A percentile compares a stretch with the other conserved stretches of the same genome.
Evolutionary conservation across 2,113 vertebrate species (phyloP).

Genomic region (Scalopus aquaticus): DNA sequence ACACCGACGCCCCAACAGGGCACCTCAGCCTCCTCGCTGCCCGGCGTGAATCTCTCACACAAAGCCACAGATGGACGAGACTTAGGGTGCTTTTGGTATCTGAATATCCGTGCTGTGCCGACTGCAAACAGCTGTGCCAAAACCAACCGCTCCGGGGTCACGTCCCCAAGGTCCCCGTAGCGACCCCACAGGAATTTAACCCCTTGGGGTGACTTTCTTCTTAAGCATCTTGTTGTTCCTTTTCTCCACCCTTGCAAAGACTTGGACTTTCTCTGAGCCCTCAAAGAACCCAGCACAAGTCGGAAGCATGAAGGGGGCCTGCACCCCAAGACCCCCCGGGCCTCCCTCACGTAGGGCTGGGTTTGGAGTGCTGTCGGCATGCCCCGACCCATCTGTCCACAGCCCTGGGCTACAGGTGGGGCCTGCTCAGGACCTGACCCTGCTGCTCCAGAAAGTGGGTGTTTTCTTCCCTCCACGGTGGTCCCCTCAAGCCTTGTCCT

Average conservation of each 20-base stretch:
- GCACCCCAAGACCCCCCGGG: fast-evolving
- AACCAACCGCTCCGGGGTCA: too few relatives aligned
- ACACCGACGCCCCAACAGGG: fast-evolving
- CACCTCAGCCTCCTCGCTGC: neutral
- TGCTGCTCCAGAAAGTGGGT: neutral
- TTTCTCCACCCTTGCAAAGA: neutral
- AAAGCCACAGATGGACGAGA: neutral
- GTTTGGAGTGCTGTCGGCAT: fast-evolving
- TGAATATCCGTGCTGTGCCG: too few relatives aligned
- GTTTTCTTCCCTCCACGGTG: neutral
- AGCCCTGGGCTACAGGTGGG: neutral
- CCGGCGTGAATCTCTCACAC: too few relatives aligned
- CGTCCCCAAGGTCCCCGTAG: neutral
- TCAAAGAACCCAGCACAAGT: neutral
- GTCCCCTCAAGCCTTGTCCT: neutral
- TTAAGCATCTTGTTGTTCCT: neutral
- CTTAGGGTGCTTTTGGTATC: neutral
- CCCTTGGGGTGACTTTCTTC: neutral
- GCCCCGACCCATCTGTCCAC: neutral
- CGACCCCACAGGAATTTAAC: neutral
- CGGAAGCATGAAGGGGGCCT: fast-evolving
- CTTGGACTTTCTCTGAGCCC: neutral
- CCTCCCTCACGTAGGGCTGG: neutral
- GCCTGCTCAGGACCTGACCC: neutral
- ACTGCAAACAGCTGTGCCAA: too few relatives aligned